A percentile compares a stretch with the other conserved stretches of the same genome.
Evolutionary conservation across 1,140 invertebrate species (phyloP).

Genomic region (Dicyema japonicum): DNA sequence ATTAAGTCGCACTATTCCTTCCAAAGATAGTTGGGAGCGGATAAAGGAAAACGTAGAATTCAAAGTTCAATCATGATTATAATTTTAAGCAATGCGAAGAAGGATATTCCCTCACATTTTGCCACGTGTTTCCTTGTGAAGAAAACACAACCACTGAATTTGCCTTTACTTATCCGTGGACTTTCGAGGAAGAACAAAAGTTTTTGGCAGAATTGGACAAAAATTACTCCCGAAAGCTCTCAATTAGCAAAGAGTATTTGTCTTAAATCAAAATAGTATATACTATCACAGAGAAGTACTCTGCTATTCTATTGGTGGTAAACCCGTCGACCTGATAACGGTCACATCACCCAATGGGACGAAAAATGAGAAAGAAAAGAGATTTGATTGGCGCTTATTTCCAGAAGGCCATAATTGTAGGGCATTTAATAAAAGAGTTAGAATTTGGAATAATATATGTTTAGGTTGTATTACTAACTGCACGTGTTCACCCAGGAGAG

Average conservation of each 20-base stretch:
- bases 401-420: conserved; percentile 33
- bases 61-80: not conserved
- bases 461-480: conserved; percentile 18
- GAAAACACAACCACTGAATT: conserved; percentile 39
- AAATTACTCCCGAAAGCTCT: conserved; percentile 21
- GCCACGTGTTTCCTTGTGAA: conserved; percentile 36
- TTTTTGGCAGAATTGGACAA: conserved; percentile 30
- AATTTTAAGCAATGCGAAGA: conserved; percentile 7
- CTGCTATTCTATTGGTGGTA: conserved; percentile 24
- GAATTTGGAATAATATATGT: conserved; percentile 1
- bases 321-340: conserved; percentile 16
- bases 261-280: conserved; percentile 27
- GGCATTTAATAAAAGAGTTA: conserved; percentile 21
- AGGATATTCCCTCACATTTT: conserved; percentile 43
- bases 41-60: conserved; percentile 18
- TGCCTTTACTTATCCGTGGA: conserved; percentile 62
- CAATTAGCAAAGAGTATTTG: conserved; percentile 6
- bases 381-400: conserved; percentile 35
- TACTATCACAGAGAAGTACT: conserved; percentile 53
- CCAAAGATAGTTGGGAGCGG: conserved; percentile 38
- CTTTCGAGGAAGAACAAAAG: conserved; percentile 42
- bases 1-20: conserved; percentile 26
- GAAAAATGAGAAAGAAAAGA: conserved; percentile 12
- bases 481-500: conserved; percentile 20
- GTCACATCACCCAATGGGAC: conserved; percentile 37